These are phyloP conservation scores for Brachionus rotundiformis DNA, from an alignment of 1,140 invertebrate species.

Conservation along the genomic window DNA sequence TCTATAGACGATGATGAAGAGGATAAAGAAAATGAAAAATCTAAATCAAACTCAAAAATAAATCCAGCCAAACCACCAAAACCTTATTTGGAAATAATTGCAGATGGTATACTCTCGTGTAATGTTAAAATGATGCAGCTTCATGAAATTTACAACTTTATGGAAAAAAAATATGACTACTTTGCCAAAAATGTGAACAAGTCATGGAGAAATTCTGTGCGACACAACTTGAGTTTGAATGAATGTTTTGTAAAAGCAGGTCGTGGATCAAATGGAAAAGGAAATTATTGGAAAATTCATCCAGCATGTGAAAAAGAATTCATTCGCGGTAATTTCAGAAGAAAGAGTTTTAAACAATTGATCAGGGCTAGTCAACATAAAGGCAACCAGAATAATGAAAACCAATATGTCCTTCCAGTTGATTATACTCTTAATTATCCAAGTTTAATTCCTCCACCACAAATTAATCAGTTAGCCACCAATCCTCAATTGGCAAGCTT, in stretches of 20 bases:
- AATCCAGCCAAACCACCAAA: slow-evolving; percentile 31
- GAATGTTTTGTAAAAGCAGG: slow-evolving; percentile 98
- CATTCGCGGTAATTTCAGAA: slow-evolving; percentile 30
- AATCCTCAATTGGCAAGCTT: slow-evolving; percentile 14
- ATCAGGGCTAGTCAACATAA: slow-evolving; percentile 31
- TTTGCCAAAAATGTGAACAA: slow-evolving; percentile 51
- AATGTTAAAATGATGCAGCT: slow-evolving; percentile 45
- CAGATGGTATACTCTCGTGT: slow-evolving; percentile 43
- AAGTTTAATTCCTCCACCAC: slow-evolving; percentile 8
- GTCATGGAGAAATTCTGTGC: slow-evolving; percentile 90
- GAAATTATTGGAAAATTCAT: slow-evolving; percentile 69
- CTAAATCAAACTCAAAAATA: not conserved
- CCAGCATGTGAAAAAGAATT: slow-evolving; percentile 48
- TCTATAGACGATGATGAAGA: slow-evolving; percentile 39
- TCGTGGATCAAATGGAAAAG: slow-evolving; percentile 84
- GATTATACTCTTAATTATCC: slow-evolving; percentile 6
- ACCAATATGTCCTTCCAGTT: not conserved
- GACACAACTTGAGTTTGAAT: slow-evolving; percentile 94
- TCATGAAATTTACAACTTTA: slow-evolving; percentile 48
- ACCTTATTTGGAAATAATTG: slow-evolving; percentile 50
- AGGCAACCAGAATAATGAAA: not conserved
- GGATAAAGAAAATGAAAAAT: slow-evolving; percentile 2
- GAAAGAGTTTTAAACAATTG: slow-evolving; percentile 14
- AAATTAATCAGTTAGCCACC: not conserved
- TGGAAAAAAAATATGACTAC: slow-evolving; percentile 49